These are phyloP conservation scores for Palythoa caribaeorum DNA, from an alignment of 92 coral and sea anemone species.

Conservation along the genomic window DNA sequence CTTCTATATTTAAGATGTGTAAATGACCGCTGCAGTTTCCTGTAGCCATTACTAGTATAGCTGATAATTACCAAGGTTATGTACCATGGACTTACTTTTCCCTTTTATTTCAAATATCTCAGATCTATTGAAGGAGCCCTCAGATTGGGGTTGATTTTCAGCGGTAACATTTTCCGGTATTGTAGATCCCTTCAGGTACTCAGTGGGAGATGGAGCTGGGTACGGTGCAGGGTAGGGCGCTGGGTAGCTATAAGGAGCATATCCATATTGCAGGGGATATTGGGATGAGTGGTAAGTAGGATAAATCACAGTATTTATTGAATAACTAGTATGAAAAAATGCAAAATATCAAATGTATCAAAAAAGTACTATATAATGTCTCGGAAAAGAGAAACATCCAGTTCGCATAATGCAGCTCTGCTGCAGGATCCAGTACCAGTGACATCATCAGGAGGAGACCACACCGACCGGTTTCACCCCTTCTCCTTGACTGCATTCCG, in stretches of 20 bases:
- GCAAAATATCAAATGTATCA: not conserved
- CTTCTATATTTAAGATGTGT: too few relatives aligned
- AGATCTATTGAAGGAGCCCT: conserved; percentile 34
- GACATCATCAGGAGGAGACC: too few relatives aligned
- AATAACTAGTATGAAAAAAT: not conserved
- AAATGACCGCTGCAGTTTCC: not conserved
- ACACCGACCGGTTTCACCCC: too few relatives aligned
- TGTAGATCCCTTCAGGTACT: conserved; percentile 7
- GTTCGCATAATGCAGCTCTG: too few relatives aligned
- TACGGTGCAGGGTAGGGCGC: not conserved
- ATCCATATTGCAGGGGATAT: not conserved
- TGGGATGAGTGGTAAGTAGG: not conserved
- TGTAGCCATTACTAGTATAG: not conserved
- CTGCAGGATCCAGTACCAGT: too few relatives aligned
- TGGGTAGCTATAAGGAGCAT: not conserved
- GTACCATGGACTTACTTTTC: conserved; percentile 16
- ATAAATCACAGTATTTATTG: not conserved
- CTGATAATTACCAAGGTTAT: not conserved
- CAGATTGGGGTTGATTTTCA: not conserved
- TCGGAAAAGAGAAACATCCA: too few relatives aligned
- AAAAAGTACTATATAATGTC: not conserved
- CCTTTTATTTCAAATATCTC: conserved; percentile 39
- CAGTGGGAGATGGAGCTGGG: not conserved
- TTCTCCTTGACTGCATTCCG: too few relatives aligned
- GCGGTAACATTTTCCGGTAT: conserved; percentile 9